These are phyloP conservation scores for Poecilia wingei DNA, from an alignment of 2,797 vertebrate species.

Conservation along the genomic window DNA sequence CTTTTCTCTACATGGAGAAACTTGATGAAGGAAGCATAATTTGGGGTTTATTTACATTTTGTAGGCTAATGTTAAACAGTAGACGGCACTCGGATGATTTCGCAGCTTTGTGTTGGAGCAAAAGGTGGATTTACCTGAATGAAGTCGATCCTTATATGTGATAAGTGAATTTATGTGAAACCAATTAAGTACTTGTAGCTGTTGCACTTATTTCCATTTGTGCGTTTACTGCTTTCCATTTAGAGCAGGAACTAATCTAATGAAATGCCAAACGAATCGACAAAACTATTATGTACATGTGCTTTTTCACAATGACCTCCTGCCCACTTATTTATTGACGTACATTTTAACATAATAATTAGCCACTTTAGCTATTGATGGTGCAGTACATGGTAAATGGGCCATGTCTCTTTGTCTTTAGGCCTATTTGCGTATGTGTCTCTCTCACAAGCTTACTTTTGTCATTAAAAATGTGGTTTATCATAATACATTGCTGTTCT, in stretches of 20 bases:
- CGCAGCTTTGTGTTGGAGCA: neutral
- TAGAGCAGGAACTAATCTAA: neutral
- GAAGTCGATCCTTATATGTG: neutral
- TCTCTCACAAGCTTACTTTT: neutral
- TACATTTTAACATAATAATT: slow-evolving; percentile 2
- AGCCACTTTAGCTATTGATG: neutral
- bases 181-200: neutral
- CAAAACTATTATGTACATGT: neutral
- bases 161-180: neutral
- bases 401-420: neutral
- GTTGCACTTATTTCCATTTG: neutral
- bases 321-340: neutral
- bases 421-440: neutral
- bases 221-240: neutral
- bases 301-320: neutral
- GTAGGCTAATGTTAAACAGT: neutral
- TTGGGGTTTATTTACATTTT: slow-evolving; percentile 1
- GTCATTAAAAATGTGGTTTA: neutral
- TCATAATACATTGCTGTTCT: neutral
- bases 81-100: neutral
- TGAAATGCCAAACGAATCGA: neutral
- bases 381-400: neutral
- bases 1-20: neutral
- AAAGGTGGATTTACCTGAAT: slow-evolving; percentile 17
- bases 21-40: neutral